phyloP scores from a whole-genome alignment of 2,888 invertebrate species.

The Suillia variegata region DNA sequence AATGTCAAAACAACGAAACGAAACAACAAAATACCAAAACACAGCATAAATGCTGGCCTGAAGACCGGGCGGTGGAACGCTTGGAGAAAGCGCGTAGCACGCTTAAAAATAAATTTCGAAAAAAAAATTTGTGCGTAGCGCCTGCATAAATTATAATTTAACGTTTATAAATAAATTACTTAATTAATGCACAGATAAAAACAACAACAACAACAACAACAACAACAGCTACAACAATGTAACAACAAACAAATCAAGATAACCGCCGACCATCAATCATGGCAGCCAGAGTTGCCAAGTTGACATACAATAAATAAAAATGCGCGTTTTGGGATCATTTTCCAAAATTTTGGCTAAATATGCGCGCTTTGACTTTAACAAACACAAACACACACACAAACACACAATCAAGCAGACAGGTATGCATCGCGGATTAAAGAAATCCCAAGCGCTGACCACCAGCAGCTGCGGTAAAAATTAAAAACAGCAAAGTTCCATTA shows the following conservation, averaged over 20 bases:
- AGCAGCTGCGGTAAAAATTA: too few relatives aligned
- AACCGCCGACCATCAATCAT: not conserved
- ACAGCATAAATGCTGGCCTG: not conserved
- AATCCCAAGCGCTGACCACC: not conserved
- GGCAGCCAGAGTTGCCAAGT: not conserved
- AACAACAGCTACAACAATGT: too few relatives aligned
- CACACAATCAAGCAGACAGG: not conserved
- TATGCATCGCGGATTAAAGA: not conserved
- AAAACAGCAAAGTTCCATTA: too few relatives aligned
- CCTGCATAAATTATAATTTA: not conserved
- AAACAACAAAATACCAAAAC: not conserved
- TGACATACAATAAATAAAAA: too few relatives aligned
- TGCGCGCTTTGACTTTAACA: too few relatives aligned
- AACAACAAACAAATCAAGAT: not conserved
- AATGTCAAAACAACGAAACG: not conserved
- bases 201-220: too few relatives aligned
- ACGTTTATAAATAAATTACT: slow-evolving; percentile 3
- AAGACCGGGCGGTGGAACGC: not conserved
- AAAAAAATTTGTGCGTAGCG: not conserved
- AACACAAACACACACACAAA: not conserved
- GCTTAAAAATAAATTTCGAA: not conserved
- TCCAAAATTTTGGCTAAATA: too few relatives aligned
- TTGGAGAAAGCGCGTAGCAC: not conserved
- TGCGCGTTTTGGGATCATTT: too few relatives aligned
- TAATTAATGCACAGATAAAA: not conserved